Conservation (phyloP, 2,888 invertebrate species). For the Augiades crinisus region DNA sequence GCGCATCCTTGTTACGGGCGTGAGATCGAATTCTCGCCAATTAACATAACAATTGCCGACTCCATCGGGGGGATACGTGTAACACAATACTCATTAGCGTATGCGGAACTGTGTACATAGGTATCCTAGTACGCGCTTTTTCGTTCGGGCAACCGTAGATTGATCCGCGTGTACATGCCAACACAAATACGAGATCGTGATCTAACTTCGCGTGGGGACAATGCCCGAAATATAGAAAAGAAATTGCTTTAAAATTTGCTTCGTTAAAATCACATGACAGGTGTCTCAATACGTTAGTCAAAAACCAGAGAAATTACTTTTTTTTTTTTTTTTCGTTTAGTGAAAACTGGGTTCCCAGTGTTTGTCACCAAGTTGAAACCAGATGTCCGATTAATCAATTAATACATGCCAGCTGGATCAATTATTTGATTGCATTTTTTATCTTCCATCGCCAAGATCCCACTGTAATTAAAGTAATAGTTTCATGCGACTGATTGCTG, state of each 20-base stretch:
- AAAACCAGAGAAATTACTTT: too few relatives aligned
- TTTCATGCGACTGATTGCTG: too few relatives aligned
- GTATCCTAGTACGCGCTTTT: neutral
- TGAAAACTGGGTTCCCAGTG: too few relatives aligned
- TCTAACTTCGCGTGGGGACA: neutral
- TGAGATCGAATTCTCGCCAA: constrained; percentile 33
- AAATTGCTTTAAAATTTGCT: neutral
- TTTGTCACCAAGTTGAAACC: too few relatives aligned
- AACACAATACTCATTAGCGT: constrained; percentile 13
- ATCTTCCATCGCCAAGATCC: too few relatives aligned
- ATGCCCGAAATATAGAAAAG: neutral
- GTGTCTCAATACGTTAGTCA: neutral
- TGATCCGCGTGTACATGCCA: constrained; percentile 2
- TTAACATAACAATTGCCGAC: constrained; percentile 32
- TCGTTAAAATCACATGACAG: neutral
- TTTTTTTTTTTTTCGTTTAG: too few relatives aligned
- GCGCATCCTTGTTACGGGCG: constrained; percentile 23
- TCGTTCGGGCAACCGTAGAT: constrained; percentile 9
- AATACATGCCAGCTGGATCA: too few relatives aligned
- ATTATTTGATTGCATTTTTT: too few relatives aligned
- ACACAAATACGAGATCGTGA: neutral
- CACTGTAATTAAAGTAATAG: too few relatives aligned
- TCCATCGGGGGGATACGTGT: constrained; percentile 7
- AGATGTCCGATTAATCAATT: too few relatives aligned
- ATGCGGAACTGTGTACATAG: neutral